A percentile compares a stretch with the other conserved stretches of the same genome.
These are phyloP conservation scores for Callipepla californica DNA, from an alignment of 2,113 vertebrate species.

Conservation along the genomic window DNA sequence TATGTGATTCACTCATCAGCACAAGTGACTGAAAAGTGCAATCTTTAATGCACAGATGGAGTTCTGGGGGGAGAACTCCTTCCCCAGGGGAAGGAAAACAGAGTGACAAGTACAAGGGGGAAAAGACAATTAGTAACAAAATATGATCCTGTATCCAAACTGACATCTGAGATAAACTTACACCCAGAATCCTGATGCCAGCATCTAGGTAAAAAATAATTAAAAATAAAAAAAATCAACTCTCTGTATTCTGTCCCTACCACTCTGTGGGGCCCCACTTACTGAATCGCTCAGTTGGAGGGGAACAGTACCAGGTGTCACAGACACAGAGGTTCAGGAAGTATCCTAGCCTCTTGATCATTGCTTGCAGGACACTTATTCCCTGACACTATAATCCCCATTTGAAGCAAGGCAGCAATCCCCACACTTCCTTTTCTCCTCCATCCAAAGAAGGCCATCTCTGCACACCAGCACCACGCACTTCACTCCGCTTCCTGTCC, in stretches of 20 bases:
- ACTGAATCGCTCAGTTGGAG: neutral
- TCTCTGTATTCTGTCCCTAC: neutral
- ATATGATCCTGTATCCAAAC: neutral
- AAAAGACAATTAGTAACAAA: neutral
- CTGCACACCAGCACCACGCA: conserved; percentile 8
- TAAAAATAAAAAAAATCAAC: neutral
- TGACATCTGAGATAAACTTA: neutral
- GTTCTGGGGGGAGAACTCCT: neutral
- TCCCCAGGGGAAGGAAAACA: neutral
- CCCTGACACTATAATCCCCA: neutral
- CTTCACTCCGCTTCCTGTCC: neutral
- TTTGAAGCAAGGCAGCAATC: neutral
- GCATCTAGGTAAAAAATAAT: neutral
- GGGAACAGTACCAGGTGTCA: neutral
- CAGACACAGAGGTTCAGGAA: neutral
- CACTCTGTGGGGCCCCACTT: neutral
- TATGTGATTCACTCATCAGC: neutral
- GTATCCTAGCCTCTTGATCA: neutral
- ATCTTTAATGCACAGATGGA: neutral
- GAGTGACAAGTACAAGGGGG: conserved; percentile 2
- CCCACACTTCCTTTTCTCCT: neutral
- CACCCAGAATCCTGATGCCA: conserved; percentile 22
- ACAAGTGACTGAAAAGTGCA: conserved; percentile 43
- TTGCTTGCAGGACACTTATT: neutral
- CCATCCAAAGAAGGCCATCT: neutral